These are phyloP conservation scores for Streptopelia turtur DNA, from an alignment of 2,797 vertebrate species.

Conservation along the genomic window DNA sequence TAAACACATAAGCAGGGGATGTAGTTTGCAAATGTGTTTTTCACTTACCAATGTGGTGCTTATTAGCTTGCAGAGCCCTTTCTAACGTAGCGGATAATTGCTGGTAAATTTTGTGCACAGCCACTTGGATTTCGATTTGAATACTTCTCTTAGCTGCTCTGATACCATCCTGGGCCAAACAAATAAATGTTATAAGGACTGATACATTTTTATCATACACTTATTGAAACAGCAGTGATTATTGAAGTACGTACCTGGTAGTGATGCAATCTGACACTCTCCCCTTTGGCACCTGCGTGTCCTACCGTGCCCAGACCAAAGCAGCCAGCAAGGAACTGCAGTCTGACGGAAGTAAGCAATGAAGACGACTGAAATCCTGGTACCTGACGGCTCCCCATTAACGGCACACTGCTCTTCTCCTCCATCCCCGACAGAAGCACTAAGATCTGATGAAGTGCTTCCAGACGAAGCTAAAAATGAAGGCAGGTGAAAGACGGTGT, in stretches of 20 bases:
- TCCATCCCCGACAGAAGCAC: conserved; percentile 97
- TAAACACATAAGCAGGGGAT: not conserved
- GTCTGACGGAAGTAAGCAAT: conserved; percentile 92
- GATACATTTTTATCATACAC: not conserved
- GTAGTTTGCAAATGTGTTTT: not conserved
- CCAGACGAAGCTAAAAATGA: conserved; percentile 88
- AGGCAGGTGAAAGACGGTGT: not conserved
- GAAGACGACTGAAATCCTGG: conserved; percentile 90
- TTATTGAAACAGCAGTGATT: not conserved
- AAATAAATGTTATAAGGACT: not conserved
- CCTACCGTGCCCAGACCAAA: conserved; percentile 93
- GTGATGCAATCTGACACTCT: conserved; percentile 95
- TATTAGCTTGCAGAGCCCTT: conserved; percentile 94
- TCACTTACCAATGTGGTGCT: conserved; percentile 93
- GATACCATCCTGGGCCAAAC: conserved; percentile 88
- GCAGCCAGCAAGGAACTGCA: conserved; percentile 97
- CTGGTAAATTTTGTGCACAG: conserved; percentile 98
- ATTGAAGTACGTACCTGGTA: conserved; percentile 85
- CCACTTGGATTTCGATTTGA: conserved; percentile 94
- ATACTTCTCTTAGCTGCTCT: conserved; percentile 92
- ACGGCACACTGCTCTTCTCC: conserved; percentile 88
- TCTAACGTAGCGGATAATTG: conserved; percentile 95
- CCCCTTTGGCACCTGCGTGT: conserved; percentile 86
- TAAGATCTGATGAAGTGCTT: conserved; percentile 97
- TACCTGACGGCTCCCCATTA: conserved; percentile 75